Evolutionary conservation across 2,797 vertebrate genomes (phyloP).

Genomic region (Sarcoramphus papa): DNA sequence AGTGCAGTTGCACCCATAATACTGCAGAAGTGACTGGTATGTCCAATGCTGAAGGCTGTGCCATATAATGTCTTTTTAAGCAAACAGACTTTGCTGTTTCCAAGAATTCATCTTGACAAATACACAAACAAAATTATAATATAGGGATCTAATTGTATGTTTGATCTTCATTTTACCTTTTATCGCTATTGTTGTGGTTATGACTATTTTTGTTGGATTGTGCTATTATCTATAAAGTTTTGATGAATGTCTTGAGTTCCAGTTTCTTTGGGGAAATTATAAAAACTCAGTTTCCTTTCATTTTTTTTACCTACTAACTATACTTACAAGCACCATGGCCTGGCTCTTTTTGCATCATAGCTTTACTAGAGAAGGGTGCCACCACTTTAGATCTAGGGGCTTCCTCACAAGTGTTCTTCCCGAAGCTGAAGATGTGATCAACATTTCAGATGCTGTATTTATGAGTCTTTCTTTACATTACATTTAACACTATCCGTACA

Average conservation of each 20-base stretch:
- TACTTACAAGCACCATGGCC: not conserved
- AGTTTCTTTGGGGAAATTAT: not conserved
- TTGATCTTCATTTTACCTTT: not conserved
- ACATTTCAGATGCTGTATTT: not conserved
- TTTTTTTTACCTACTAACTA: not conserved
- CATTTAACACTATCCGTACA: not conserved
- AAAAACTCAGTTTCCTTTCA: not conserved
- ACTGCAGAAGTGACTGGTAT: not conserved
- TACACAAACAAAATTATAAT: not conserved
- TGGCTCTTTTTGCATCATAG: not conserved
- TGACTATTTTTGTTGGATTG: not conserved
- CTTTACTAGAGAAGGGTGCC: not conserved
- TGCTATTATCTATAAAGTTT: not conserved
- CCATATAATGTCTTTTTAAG: not conserved
- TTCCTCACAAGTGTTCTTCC: not conserved
- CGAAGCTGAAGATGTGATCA: not conserved
- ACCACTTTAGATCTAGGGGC: not conserved
- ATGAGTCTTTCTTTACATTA: constrained; percentile 6
- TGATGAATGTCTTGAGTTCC: not conserved
- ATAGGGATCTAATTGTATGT: not conserved
- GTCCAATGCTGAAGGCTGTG: not conserved
- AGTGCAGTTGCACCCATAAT: not conserved
- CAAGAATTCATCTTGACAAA: not conserved
- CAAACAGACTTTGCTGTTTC: not conserved
- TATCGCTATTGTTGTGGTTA: not conserved